Evolutionary conservation across 1,140 invertebrate genomes (phyloP).

Genomic region (Diplogasteroides magnus): DNA sequence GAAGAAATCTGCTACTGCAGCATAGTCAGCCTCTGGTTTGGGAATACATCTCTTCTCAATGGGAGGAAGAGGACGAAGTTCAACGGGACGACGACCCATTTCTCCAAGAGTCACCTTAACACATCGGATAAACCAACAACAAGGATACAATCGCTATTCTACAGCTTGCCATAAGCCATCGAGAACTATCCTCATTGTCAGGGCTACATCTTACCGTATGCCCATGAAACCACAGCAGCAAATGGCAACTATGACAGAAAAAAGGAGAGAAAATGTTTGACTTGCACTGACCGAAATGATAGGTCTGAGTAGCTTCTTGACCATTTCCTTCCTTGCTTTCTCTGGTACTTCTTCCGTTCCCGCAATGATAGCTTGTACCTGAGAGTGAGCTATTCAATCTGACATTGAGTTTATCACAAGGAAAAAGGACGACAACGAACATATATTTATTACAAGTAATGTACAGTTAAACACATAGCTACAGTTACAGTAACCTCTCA

Average conservation of each 20-base stretch:
- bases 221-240: no score
- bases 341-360: constrained; percentile 32
- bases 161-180: neutral
- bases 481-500: no score
- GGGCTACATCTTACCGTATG: no score
- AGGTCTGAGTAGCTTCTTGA: constrained; percentile 38
- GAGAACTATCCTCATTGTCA: neutral
- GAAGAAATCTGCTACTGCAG: constrained; percentile 9
- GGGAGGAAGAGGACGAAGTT: constrained; percentile 17
- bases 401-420: no score
- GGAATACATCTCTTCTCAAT: constrained; percentile 7
- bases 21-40: constrained; percentile 1
- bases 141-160: no score
- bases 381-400: no score
- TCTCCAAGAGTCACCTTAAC: neutral
- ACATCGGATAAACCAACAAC: no score
- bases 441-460: no score
- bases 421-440: no score
- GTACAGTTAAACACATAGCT: no score
- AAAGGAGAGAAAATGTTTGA: neutral
- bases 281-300: constrained; percentile 29
- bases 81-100: constrained; percentile 8
- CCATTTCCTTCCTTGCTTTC: constrained; percentile 40
- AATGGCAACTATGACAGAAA: no score
- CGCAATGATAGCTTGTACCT: neutral